Evolutionary conservation across 2,888 invertebrate genomes (phyloP).

Genomic region (Hirtodrosophila histrioides): DNA sequence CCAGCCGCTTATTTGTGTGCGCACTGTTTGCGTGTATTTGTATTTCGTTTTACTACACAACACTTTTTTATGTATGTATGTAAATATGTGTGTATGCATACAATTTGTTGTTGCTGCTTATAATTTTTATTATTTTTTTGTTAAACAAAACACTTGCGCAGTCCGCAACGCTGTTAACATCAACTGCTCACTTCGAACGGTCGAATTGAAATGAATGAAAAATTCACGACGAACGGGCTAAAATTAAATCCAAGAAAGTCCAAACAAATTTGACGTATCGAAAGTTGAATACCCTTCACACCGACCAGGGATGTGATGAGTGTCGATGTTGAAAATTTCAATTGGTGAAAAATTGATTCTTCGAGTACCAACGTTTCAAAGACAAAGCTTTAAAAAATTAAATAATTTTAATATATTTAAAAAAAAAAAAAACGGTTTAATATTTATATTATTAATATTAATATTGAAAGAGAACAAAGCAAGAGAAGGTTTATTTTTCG

Average conservation of each 20-base stretch:
- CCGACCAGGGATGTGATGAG: no score
- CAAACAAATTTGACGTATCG: background rate
- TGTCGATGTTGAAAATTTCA: no score
- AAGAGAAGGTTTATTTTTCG: no score
- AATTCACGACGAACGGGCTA: slow-evolving; percentile 79
- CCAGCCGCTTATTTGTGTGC: slow-evolving; percentile 52
- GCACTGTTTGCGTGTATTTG: slow-evolving; percentile 33
- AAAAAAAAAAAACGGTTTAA: no score
- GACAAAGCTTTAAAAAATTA: no score
- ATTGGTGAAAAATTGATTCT: no score
- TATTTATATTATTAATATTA: no score
- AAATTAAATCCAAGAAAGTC: slow-evolving; percentile 69
- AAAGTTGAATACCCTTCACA: slow-evolving; percentile 18
- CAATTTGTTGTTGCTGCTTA: slow-evolving; percentile 57
- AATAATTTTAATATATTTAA: no score
- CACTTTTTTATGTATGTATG: slow-evolving; percentile 31
- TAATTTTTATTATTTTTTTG: slow-evolving; percentile 41
- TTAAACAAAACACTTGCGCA: slow-evolving; percentile 52
- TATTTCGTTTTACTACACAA: slow-evolving; percentile 43
- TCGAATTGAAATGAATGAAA: slow-evolving; percentile 83
- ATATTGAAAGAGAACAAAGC: no score
- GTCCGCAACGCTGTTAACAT: slow-evolving; percentile 45
- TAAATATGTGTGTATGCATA: slow-evolving; percentile 40
- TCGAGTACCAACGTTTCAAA: no score
- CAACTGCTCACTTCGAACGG: slow-evolving; percentile 65